Evolutionary conservation across 2,888 invertebrate genomes (phyloP).

Genomic region (Dasypolia templi): DNA sequence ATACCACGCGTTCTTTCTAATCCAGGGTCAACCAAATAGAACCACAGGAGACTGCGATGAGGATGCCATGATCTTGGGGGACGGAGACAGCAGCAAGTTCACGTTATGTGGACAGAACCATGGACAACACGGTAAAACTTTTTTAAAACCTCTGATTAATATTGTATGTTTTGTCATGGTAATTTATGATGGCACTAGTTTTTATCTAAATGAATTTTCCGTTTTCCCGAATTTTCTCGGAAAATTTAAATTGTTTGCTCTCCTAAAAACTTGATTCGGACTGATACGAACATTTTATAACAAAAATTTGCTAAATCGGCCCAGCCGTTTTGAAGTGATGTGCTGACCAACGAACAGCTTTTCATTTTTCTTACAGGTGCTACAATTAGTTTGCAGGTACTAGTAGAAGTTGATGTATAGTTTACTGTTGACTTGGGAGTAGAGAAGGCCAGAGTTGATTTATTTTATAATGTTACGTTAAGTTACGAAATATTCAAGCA

Average conservation of each 20-base stretch:
- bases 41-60: constrained; percentile 94
- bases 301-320: no score
- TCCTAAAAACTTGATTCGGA: no score
- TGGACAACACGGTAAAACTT: constrained; percentile 93
- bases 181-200: neutral
- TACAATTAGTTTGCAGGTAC: neutral
- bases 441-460: neutral
- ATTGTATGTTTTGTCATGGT: neutral
- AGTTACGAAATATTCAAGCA: neutral
- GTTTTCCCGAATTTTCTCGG: no score
- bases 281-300: no score
- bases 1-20: neutral
- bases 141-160: neutral
- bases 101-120: constrained; percentile 95
- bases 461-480: neutral
- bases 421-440: neutral
- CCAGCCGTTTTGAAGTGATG: no score
- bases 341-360: no score
- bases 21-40: constrained; percentile 95
- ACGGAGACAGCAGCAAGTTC: constrained; percentile 90
- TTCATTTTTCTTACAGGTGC: no score
- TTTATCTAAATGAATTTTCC: no score
- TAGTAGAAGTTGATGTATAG: neutral
- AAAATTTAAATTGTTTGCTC: no score
- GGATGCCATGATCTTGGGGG: constrained; percentile 92